phyloP scores from a whole-genome alignment of 2,888 invertebrate genomes.

The Apeira syringaria region DNA sequence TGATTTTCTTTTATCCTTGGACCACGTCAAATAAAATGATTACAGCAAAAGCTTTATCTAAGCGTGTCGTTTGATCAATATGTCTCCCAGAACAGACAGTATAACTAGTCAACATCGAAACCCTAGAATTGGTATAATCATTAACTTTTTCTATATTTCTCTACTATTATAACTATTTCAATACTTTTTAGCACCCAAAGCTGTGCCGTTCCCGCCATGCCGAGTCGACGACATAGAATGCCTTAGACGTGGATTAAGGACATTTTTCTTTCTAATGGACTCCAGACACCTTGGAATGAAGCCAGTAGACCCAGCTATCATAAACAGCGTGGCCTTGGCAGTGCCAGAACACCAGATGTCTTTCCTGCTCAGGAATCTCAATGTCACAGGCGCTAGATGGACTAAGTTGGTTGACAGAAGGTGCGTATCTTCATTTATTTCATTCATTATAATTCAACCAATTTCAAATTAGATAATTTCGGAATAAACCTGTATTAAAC shows the following conservation, averaged over 20 bases:
- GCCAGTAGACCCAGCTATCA: slow-evolving; percentile 56
- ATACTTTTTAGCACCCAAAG: slow-evolving; percentile 46
- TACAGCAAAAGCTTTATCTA: no score
- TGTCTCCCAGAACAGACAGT: no score
- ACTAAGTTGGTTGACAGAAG: slow-evolving; percentile 62
- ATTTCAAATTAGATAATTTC: no score
- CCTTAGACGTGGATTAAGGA: slow-evolving; percentile 63
- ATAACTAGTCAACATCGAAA: no score
- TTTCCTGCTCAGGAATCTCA: slow-evolving; percentile 62
- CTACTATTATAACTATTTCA: no score
- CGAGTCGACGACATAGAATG: slow-evolving; percentile 64
- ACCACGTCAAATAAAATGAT: no score
- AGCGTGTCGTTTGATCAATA: no score
- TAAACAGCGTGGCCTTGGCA: slow-evolving; percentile 64
- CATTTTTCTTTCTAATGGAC: slow-evolving; percentile 74
- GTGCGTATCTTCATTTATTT: slow-evolving; percentile 36
- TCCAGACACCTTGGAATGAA: slow-evolving; percentile 63
- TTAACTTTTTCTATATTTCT: no score
- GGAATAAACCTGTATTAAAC: no score
- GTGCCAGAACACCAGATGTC: slow-evolving; percentile 63
- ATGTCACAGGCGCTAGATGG: slow-evolving; percentile 73
- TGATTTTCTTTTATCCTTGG: no score
- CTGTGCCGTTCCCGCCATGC: slow-evolving; percentile 69
- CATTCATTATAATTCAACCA: no score
- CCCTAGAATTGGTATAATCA: no score